Percentiles rank a stretch among this genome's conserved stretches.
phyloP scores from a whole-genome alignment of 2,888 invertebrate genomes.

The Drosophila tanythrix region DNA sequence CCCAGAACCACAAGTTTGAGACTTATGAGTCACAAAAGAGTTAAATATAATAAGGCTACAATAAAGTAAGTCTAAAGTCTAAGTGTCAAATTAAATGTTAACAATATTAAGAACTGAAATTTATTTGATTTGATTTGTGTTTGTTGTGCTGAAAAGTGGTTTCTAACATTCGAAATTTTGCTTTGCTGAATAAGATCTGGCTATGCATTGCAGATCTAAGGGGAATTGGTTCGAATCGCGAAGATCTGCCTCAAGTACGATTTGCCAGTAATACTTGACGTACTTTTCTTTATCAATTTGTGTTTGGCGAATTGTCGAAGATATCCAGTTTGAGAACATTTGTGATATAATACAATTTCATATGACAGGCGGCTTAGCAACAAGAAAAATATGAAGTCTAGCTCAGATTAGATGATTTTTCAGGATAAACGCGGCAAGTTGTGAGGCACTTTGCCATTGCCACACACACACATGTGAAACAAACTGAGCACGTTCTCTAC shows the following conservation, averaged over 20 bases:
- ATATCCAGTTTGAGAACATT: slow-evolving; percentile 25
- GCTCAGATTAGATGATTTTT: slow-evolving; percentile 79
- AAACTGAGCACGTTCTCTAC: slow-evolving; percentile 33
- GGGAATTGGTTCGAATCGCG: neutral
- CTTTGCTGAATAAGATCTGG: neutral
- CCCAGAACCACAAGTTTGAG: no score
- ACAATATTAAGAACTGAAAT: neutral
- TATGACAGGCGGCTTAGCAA: slow-evolving; percentile 72
- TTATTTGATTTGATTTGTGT: neutral
- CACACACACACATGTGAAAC: neutral
- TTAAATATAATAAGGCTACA: no score
- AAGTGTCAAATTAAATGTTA: neutral
- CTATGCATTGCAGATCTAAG: neutral
- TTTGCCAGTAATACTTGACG: neutral
- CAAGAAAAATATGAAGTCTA: slow-evolving; percentile 79
- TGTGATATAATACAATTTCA: slow-evolving; percentile 46
- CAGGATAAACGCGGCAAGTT: slow-evolving; percentile 74
- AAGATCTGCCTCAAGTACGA: neutral
- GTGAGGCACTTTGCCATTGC: slow-evolving; percentile 54
- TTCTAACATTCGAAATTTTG: neutral
- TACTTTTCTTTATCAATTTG: neutral
- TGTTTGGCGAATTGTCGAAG: neutral
- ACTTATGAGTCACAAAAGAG: no score
- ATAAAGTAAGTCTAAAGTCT: neutral
- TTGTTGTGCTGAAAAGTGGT: neutral